Evolutionary conservation across 1,140 invertebrate genomes (phyloP).

Genomic region (Bombus pascuorum): DNA sequence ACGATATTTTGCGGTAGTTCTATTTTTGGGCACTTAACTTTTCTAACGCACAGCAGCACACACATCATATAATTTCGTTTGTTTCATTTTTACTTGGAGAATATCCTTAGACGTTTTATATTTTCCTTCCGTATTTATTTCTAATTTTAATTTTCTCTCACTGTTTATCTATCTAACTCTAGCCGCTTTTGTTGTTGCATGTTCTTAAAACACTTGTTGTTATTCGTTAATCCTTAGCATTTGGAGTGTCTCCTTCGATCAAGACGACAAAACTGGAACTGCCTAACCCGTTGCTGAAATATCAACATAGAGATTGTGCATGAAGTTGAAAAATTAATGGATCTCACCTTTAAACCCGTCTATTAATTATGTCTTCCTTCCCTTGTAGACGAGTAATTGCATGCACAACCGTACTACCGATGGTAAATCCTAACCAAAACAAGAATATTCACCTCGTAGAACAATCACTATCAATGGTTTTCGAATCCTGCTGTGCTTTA

Average conservation of each 20-base stretch:
- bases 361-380: slow-evolving; percentile 70
- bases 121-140: slow-evolving; percentile 28
- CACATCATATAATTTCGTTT: neutral
- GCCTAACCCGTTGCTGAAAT: slow-evolving; percentile 64
- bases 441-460: slow-evolving; percentile 32
- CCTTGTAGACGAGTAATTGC: slow-evolving; percentile 65
- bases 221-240: slow-evolving; percentile 70
- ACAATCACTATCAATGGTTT: slow-evolving; percentile 31
- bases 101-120: neutral
- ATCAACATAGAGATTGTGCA: slow-evolving; percentile 67
- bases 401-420: slow-evolving; percentile 63
- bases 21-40: slow-evolving; percentile 50
- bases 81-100: neutral
- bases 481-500: slow-evolving; percentile 56
- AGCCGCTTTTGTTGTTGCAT: slow-evolving; percentile 61
- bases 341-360: slow-evolving; percentile 67
- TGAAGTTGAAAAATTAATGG: slow-evolving; percentile 70
- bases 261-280: slow-evolving; percentile 68
- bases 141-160: neutral
- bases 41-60: slow-evolving; percentile 44
- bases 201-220: slow-evolving; percentile 53
- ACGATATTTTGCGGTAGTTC: slow-evolving; percentile 8
- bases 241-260: slow-evolving; percentile 65
- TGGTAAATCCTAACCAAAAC: slow-evolving; percentile 42
- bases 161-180: neutral